Evolutionary conservation across 2,113 vertebrate genomes (phyloP).

Genomic region (Hiodon alosoides): DNA sequence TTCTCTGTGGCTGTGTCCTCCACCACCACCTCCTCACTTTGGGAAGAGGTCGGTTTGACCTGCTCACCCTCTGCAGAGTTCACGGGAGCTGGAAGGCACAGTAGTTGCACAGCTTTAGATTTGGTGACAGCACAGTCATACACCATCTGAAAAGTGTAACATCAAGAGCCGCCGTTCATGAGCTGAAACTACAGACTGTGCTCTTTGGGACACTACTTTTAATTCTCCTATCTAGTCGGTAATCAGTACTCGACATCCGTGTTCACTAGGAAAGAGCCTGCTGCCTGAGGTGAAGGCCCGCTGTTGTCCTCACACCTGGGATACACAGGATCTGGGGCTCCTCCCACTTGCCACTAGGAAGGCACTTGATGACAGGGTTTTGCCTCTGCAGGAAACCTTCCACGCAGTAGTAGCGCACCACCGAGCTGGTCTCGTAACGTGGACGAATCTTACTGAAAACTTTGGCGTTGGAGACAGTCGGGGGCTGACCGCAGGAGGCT

Average conservation of each 20-base stretch:
- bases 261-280: no score
- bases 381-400: conserved; percentile 70
- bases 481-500: conserved; percentile 75
- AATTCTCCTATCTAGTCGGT: no score
- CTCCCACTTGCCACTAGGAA: conserved; percentile 75
- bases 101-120: not conserved
- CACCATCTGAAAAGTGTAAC: not conserved
- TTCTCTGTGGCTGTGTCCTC: conserved; percentile 36
- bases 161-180: no score
- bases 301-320: conserved; percentile 55
- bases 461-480: conserved; percentile 59
- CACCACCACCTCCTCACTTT: conserved; percentile 27
- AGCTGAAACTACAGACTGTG: no score
- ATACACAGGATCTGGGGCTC: conserved; percentile 70
- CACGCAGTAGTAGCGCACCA: conserved; percentile 73
- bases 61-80: conserved; percentile 27
- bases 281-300: not conserved
- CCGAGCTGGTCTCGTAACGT: conserved; percentile 69
- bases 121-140: not conserved
- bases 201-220: no score
- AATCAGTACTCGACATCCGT: no score
- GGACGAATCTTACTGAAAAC: conserved; percentile 67
- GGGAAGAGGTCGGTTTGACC: conserved; percentile 23
- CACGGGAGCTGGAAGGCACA: conserved; percentile 14
- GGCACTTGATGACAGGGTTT: conserved; percentile 74